Evolutionary conservation across 2,797 vertebrate genomes (phyloP), one percentile per base, ranked within the genome.

Genomic region (Phrynocephalus forsythii): DNA sequence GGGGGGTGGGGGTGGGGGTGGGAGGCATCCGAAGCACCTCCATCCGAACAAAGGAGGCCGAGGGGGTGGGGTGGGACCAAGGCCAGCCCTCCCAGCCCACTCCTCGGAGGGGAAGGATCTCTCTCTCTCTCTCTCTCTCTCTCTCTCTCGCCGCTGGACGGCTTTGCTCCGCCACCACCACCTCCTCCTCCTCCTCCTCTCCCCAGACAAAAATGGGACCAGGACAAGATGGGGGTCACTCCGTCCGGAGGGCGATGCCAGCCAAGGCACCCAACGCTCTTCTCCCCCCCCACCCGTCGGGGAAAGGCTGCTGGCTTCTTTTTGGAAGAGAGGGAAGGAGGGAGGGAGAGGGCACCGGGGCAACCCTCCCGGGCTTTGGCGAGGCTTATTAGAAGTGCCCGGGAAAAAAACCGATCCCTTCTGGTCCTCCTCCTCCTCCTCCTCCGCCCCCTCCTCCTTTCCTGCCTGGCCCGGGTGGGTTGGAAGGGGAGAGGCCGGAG

Each of bases 1-100:
- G 33, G 33, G 33, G 33, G 33, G 33, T 2, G 33, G 33, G 33
- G 33, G 0, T 33, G 33, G 38, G 13, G 52, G 6, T 38, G 63
- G 82, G 87, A 83, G 38, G 38, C 38, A 84, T 67, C 52, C 56
- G 76, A 44, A 75, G 87, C 79, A 68, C 78, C 87, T 88, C 83
- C 83, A 44, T 66, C 52, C 24, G 87, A 88, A 88, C 87, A 88
- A 88, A 88, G 87, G 72, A 85, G 87, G 5, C 63, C n/a, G 79
- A 82, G 18, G 8, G 72, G 33, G 71, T 5, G 76, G 77, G 78
- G 78, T 44, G 87, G 87, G 48, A 69, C 60, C 78, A 75, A 80
- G 77, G 22, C 68, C 68, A 81, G 80, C 80, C 79, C n/a, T 38
- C 85, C 56, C 72, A 26, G 38, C 38, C 2, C 38, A 44, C 38